Conservation (phyloP, 1,140 invertebrate genomes). For the Anadara kagoshimensis region DNA sequence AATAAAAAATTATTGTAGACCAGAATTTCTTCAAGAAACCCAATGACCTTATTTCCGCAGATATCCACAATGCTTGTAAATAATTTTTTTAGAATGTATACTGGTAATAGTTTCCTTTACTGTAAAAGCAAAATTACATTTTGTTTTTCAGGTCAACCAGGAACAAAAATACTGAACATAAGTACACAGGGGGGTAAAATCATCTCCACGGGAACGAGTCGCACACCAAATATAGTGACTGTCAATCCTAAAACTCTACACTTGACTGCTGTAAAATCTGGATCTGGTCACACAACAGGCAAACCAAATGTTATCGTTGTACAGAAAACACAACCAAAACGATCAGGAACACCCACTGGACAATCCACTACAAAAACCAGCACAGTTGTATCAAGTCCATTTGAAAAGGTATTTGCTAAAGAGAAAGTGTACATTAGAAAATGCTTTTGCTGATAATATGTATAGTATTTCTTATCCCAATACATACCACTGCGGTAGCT, state of each 20-base stretch:
- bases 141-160: conserved; percentile 42
- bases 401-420: conserved; percentile 63
- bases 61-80: too few relatives aligned
- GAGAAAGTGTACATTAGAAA: neutral
- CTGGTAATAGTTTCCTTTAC: too few relatives aligned
- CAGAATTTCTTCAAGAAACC: too few relatives aligned
- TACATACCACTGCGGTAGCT: too few relatives aligned
- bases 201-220: conserved; percentile 60
- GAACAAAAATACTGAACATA: conserved; percentile 69
- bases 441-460: too few relatives aligned
- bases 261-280: conserved; percentile 69
- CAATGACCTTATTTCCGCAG: too few relatives aligned
- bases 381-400: conserved; percentile 58
- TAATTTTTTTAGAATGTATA: too few relatives aligned
- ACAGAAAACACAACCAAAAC: conserved; percentile 71
- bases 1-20: too few relatives aligned
- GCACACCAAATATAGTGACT: conserved; percentile 66
- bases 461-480: too few relatives aligned
- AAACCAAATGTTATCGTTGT: conserved; percentile 75
- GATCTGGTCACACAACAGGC: conserved; percentile 37
- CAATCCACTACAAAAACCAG: conserved; percentile 37
- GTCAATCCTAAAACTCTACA: conserved; percentile 73
- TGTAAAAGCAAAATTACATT: too few relatives aligned
- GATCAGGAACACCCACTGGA: conserved; percentile 29
- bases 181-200: conserved; percentile 68